Conservation (phyloP, 2,888 invertebrate species). For the Idaea dimidiata region DNA sequence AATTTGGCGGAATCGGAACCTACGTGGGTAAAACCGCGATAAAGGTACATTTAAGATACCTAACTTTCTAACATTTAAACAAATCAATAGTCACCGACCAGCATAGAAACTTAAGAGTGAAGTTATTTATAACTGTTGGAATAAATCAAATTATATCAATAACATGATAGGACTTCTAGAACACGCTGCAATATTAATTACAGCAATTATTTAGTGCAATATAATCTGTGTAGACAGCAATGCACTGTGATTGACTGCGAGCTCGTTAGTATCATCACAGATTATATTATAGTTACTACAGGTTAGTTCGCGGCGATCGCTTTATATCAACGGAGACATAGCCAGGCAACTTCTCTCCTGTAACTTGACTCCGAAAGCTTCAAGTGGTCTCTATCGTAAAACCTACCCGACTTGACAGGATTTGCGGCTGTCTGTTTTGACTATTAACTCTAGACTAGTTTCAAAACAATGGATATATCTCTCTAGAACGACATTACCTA, state of each 20-base stretch:
- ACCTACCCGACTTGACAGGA: conserved; percentile 25
- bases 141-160: conserved; percentile 10
- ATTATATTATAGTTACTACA: background rate
- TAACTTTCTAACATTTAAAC: conserved; percentile 13
- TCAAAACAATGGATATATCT: conserved; percentile 26
- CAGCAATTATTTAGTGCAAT: conserved; percentile 24
- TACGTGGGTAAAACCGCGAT: background rate
- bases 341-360: conserved; percentile 18
- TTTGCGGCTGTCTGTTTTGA: conserved; percentile 28
- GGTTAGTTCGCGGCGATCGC: conserved; percentile 13
- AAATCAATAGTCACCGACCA: conserved; percentile 12
- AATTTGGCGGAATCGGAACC: no score
- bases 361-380: conserved; percentile 29
- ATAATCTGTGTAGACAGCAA: conserved; percentile 27
- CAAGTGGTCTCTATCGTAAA: conserved; percentile 29
- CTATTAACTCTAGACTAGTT: conserved; percentile 29
- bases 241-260: conserved; percentile 21
- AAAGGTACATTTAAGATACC: background rate
- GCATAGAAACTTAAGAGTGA: conserved; percentile 3
- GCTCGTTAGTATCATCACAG: conserved; percentile 19
- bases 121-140: conserved; percentile 9
- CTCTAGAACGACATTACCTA: conserved; percentile 22
- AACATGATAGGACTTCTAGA: conserved; percentile 5
- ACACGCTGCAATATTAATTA: conserved; percentile 21
- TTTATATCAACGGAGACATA: conserved; percentile 23